Conservation (phyloP, 2,888 invertebrate genomes). For the Resseliella maxima region DNA sequence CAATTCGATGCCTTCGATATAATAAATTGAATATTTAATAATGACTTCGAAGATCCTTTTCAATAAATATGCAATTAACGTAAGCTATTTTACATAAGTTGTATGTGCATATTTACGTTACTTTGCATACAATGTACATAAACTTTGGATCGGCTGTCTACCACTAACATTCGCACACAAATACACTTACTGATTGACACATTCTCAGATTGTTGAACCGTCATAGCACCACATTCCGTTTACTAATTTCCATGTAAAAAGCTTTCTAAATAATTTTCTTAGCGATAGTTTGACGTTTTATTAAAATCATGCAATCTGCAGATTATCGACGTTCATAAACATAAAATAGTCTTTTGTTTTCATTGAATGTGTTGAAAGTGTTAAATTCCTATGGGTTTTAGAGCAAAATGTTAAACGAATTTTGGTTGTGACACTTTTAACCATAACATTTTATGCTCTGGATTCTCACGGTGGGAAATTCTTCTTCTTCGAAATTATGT, state of each 20-base stretch:
- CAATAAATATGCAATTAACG: conserved; percentile 4
- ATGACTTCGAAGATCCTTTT: not conserved
- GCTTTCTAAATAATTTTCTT: not conserved
- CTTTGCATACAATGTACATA: not conserved
- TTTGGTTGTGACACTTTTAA: not conserved
- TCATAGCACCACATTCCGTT: not conserved
- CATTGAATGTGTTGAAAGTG: not conserved
- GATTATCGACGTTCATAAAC: conserved; percentile 29
- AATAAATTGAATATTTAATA: not conserved
- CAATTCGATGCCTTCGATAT: not conserved
- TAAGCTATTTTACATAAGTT: not conserved
- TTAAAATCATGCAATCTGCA: not conserved
- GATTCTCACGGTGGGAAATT: not conserved
- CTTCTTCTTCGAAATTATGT: not conserved
- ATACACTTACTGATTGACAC: too few relatives aligned
- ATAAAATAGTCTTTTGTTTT: not conserved
- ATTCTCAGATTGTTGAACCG: too few relatives aligned
- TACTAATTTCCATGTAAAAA: not conserved
- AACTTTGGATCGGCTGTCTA: not conserved
- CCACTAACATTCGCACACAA: not conserved
- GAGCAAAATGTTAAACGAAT: not conserved
- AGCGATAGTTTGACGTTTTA: not conserved
- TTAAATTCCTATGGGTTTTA: not conserved
- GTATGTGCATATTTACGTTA: not conserved
- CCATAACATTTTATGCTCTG: not conserved